A percentile compares a stretch with the other conserved stretches of the same genome.
Conservation (phyloP, 35 echinoderm and acorn worm species). For the Ptychodera flava region DNA sequence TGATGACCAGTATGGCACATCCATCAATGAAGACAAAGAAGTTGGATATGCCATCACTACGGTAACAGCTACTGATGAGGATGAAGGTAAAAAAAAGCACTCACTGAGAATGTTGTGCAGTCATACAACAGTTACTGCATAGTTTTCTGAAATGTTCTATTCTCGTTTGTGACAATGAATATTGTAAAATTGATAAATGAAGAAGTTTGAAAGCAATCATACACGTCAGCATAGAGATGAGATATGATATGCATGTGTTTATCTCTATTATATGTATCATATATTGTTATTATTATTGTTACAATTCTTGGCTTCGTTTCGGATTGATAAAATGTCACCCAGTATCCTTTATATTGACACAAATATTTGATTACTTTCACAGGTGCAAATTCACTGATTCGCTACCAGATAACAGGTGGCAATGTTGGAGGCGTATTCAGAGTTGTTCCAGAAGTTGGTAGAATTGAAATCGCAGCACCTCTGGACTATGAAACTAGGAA, state of each 20-base stretch:
- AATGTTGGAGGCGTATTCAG: slow-evolving; percentile 67
- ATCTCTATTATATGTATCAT: too few species aligned
- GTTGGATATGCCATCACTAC: slow-evolving; percentile 39
- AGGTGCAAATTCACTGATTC: not conserved
- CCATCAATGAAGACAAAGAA: slow-evolving; percentile 30
- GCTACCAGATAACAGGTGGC: slow-evolving; percentile 2
- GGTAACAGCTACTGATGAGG: slow-evolving; percentile 69
- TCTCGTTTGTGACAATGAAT: too few species aligned
- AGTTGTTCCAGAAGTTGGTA: slow-evolving; percentile 47
- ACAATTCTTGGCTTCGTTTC: too few species aligned
- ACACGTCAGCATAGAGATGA: too few species aligned
- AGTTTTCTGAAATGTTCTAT: not conserved
- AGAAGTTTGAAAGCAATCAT: too few species aligned
- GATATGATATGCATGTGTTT: too few species aligned
- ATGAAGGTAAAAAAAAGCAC: slow-evolving; percentile 44
- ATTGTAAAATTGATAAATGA: too few species aligned
- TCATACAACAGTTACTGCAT: not conserved
- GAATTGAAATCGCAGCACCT: slow-evolving; percentile 49
- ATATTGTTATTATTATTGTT: too few species aligned
- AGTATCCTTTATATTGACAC: too few species aligned
- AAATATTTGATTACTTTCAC: too few species aligned
- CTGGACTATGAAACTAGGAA: slow-evolving; percentile 66
- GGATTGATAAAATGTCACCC: too few species aligned
- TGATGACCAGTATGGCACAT: not conserved
- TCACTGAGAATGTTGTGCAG: not conserved